A percentile compares a stretch with the other conserved stretches of the same genome.
These are phyloP conservation scores for Brachionus calyciflorus DNA, from an alignment of 1,140 invertebrate species.

Conservation along the genomic window DNA sequence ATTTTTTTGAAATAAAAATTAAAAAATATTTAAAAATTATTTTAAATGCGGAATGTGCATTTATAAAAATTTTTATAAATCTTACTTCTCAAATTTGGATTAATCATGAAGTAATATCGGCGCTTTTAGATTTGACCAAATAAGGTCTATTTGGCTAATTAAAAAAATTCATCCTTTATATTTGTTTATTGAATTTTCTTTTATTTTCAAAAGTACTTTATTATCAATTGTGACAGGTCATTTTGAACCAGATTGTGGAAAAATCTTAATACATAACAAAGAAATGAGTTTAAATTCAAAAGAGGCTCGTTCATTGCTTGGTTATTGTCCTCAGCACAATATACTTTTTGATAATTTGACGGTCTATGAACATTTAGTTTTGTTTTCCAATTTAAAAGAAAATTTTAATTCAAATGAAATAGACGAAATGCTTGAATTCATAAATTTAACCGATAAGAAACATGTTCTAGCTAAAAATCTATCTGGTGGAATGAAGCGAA, in stretches of 20 bases:
- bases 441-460: background rate
- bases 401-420: slow-evolving; percentile 5
- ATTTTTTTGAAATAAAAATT: too few species aligned
- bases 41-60: too few species aligned
- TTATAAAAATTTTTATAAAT: too few species aligned
- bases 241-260: slow-evolving; percentile 69
- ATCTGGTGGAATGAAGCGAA: slow-evolving; percentile 73
- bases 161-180: too few species aligned
- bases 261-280: slow-evolving; percentile 69
- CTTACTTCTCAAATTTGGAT: too few species aligned
- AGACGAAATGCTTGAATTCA: background rate
- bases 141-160: too few species aligned
- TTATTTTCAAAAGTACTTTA: slow-evolving; percentile 10
- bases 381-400: slow-evolving; percentile 67
- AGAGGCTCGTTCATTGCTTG: slow-evolving; percentile 70
- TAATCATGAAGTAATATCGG: too few species aligned
- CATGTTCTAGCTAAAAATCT: background rate
- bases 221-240: slow-evolving; percentile 60
- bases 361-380: slow-evolving; percentile 81
- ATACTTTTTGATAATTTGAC: slow-evolving; percentile 85
- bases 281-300: slow-evolving; percentile 64
- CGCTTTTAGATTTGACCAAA: too few species aligned
- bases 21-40: too few species aligned
- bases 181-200: too few species aligned
- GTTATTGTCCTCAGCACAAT: slow-evolving; percentile 90